Percentiles rank a stretch among this genome's conserved stretches.
These are phyloP conservation scores for Drosophila kanekoi DNA, from an alignment of 2,888 invertebrate species.

Conservation along the genomic window DNA sequence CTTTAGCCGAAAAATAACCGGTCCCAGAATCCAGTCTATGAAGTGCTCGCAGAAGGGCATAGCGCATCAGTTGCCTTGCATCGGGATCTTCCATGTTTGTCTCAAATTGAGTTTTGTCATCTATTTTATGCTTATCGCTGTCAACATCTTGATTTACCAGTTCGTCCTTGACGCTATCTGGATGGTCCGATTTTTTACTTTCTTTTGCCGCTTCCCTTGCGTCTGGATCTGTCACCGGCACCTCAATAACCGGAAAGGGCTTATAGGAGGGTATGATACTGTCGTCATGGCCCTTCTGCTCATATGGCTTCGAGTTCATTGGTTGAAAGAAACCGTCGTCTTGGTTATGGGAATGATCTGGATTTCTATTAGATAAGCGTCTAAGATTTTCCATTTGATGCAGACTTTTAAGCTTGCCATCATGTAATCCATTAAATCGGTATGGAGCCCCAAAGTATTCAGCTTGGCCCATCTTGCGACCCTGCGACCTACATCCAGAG, in stretches of 20 bases:
- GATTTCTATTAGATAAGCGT: background rate
- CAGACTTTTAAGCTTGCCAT: background rate
- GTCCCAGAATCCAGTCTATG: slow-evolving; percentile 26
- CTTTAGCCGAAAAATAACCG: slow-evolving; percentile 14
- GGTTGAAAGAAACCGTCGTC: background rate
- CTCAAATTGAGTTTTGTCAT: background rate
- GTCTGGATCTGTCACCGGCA: background rate
- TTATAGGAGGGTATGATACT: slow-evolving; percentile 8
- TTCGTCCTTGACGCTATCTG: background rate
- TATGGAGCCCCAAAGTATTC: background rate
- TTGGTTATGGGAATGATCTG: background rate
- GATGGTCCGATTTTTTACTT: background rate
- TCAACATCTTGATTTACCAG: background rate
- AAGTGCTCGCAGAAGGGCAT: slow-evolving; percentile 48
- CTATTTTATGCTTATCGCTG: background rate
- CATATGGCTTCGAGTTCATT: background rate
- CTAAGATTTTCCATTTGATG: background rate
- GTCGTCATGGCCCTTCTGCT: background rate
- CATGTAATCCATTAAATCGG: background rate
- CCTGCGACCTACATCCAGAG: background rate
- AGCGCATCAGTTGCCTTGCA: slow-evolving; percentile 35
- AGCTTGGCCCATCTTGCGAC: accelerated
- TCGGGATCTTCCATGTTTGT: slow-evolving; percentile 26
- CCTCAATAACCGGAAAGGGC: slow-evolving; percentile 24
- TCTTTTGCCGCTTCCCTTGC: background rate